A percentile compares a stretch with the other conserved stretches of the same genome.
Conservation (phyloP, 2,797 vertebrate genomes). For the Syngnathus rostellatus region DNA sequence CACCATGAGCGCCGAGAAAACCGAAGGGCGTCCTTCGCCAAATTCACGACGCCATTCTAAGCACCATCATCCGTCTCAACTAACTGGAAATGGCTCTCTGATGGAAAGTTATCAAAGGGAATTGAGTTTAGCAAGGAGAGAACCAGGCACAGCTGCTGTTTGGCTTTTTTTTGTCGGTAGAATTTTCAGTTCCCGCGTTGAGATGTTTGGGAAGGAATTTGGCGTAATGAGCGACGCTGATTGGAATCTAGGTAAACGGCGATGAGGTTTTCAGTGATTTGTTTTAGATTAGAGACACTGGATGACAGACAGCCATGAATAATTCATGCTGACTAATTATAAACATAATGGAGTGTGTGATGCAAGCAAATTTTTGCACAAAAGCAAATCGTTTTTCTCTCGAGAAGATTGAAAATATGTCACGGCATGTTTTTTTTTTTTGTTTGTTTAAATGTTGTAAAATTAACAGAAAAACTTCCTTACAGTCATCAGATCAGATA, state of each 20-base stretch:
- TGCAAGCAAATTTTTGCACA: conserved; percentile 20
- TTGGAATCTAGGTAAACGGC: conserved; percentile 55
- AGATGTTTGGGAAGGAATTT: not conserved
- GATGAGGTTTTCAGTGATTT: conserved; percentile 39
- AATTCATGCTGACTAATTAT: conserved; percentile 48
- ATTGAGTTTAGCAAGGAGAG: not conserved
- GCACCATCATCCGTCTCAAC: not conserved
- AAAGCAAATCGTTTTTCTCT: conserved; percentile 19
- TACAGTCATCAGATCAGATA: not conserved
- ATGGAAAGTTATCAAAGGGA: not conserved
- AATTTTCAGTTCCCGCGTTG: not conserved
- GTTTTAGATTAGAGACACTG: conserved; percentile 48
- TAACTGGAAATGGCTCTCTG: not conserved
- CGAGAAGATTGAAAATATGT: not conserved
- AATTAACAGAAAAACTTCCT: not conserved
- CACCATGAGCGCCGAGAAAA: not conserved
- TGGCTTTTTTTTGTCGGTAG: too few relatives aligned
- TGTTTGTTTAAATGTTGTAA: conserved; percentile 1
- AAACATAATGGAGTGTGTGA: conserved; percentile 43
- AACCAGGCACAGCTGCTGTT: not conserved
- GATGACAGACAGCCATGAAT: conserved; percentile 42
- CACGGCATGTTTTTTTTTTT: not conserved
- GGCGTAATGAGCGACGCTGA: not conserved
- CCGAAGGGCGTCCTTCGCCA: not conserved
- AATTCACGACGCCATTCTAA: not conserved